Percentiles rank a stretch among this genome's conserved stretches.
phyloP scores from a whole-genome alignment of 2,797 vertebrate genomes.

The Poecilia velifera region DNA sequence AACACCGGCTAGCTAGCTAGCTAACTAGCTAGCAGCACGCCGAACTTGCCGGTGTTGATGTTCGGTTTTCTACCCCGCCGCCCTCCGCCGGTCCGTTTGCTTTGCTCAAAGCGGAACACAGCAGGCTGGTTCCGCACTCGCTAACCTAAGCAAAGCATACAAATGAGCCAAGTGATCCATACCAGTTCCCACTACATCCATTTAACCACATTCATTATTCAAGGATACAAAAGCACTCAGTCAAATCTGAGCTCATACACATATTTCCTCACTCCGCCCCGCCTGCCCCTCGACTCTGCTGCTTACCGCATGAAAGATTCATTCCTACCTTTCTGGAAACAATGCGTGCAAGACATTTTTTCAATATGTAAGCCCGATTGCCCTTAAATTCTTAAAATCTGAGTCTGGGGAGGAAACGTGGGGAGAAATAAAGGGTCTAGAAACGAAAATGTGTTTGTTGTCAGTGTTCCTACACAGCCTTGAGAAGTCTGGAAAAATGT shows the following conservation, averaged over 20 bases:
- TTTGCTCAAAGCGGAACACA: conserved; percentile 21
- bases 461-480: background rate
- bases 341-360: conserved; percentile 28
- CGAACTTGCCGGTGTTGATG: conserved; percentile 13
- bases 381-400: conserved; percentile 45
- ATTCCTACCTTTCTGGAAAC: conserved; percentile 40
- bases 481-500: background rate
- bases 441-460: background rate
- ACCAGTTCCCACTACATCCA: conserved; percentile 58
- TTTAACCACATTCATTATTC: conserved; percentile 78
- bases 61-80: conserved; percentile 26
- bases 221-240: conserved; percentile 76
- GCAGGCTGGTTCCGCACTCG: conserved; percentile 21
- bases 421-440: no score
- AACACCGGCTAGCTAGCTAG: no score
- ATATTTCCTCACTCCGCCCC: conserved; percentile 53
- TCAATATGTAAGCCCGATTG: conserved; percentile 51
- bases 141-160: conserved; percentile 35
- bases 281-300: conserved; percentile 43
- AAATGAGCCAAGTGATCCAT: conserved; percentile 50
- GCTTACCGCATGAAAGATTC: conserved; percentile 62
- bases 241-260: conserved; percentile 68
- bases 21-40: background rate
- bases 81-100: conserved; percentile 31
- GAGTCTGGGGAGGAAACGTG: conserved; percentile 16